Percentiles rank a stretch among this genome's conserved stretches.
Evolutionary conservation across 2,113 vertebrate genomes (phyloP).

Genomic region (Poecilia latipinna): DNA sequence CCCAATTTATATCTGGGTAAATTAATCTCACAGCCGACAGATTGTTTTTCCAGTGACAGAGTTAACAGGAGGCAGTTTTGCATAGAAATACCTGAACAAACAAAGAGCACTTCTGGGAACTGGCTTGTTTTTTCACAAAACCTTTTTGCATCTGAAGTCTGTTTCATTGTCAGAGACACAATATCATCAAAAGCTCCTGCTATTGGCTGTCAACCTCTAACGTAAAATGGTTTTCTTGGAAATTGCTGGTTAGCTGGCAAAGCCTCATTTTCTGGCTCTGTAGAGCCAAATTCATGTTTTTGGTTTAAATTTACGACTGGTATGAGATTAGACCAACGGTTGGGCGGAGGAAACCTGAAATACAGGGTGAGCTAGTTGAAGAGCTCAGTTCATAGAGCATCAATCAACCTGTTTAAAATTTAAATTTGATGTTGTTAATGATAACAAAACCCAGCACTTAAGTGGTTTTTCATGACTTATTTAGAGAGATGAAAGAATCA

Average conservation of each 20-base stretch:
- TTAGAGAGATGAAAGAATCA: background rate
- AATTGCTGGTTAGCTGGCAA: background rate
- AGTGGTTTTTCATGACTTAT: background rate
- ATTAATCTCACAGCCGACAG: background rate
- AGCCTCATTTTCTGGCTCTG: background rate
- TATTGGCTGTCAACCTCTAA: background rate
- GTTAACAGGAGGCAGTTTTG: background rate
- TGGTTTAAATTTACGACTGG: background rate
- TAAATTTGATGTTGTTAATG: background rate
- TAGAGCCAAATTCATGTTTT: background rate
- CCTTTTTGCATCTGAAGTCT: slow-evolving; percentile 14
- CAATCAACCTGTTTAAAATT: background rate
- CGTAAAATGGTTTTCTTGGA: background rate
- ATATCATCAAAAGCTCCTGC: background rate
- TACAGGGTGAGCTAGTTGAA: slow-evolving; percentile 47
- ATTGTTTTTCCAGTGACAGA: background rate
- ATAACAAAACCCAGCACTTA: background rate
- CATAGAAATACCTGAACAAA: background rate
- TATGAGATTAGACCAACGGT: slow-evolving; percentile 22
- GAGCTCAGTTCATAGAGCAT: slow-evolving; percentile 8
- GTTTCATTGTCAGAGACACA: no score
- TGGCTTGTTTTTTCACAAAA: background rate
- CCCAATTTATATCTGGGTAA: background rate
- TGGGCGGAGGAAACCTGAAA: slow-evolving; percentile 30
- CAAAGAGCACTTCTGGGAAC: slow-evolving; percentile 8